Conservation (phyloP, 2,888 invertebrate species). For the Drosophila recens region DNA sequence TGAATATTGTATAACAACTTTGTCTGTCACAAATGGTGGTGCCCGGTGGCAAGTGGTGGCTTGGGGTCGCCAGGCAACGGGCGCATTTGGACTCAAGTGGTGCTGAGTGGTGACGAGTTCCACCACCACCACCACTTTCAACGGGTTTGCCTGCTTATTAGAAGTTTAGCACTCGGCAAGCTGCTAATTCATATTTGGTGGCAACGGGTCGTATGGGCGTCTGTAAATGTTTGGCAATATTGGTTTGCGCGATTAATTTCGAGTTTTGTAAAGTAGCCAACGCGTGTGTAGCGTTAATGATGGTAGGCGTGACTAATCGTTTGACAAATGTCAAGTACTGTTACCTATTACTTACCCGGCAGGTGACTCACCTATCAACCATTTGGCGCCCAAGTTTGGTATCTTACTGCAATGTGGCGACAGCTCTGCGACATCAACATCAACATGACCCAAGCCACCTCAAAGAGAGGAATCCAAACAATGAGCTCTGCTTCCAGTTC, state of each 20-base stretch:
- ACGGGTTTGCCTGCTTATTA: constrained; percentile 53
- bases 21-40: constrained; percentile 55
- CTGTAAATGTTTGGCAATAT: constrained; percentile 52
- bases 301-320: constrained; percentile 60
- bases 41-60: constrained; percentile 22
- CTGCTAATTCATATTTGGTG: constrained; percentile 37
- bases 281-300: constrained; percentile 24
- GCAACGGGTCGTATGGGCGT: constrained; percentile 60
- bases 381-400: constrained; percentile 28
- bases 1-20: constrained; percentile 48
- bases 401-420: constrained; percentile 47
- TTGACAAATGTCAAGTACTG: constrained; percentile 30
- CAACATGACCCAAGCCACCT: constrained; percentile 32
- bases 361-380: constrained; percentile 55
- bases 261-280: constrained; percentile 10
- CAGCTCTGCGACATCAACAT: constrained; percentile 26
- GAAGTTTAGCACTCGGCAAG: constrained; percentile 35
- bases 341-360: constrained; percentile 15
- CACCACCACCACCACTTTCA: constrained; percentile 39
- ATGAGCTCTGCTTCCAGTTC: constrained; percentile 8
- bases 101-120: constrained; percentile 57
- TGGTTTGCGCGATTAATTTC: constrained; percentile 29
- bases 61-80: constrained; percentile 3
- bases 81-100: constrained; percentile 57
- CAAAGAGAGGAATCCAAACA: constrained; percentile 1